A percentile compares a stretch with the other conserved stretches of the same genome.
Conservation (phyloP, 2,113 vertebrate genomes). For the Carassius gibelio region DNA sequence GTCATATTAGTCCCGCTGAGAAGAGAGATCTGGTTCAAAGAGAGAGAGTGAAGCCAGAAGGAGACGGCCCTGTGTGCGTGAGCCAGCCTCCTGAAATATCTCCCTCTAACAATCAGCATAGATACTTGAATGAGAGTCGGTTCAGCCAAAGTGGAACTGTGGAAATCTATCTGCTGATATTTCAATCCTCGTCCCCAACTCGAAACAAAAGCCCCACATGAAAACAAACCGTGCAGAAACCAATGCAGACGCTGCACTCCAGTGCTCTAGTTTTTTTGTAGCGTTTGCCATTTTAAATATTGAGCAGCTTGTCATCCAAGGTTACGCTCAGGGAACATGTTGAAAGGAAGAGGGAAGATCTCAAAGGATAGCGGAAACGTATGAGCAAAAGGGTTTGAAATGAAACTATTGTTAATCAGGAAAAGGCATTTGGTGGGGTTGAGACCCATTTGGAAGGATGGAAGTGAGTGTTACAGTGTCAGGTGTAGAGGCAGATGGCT, state of each 20-base stretch:
- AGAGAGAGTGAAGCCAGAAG: slow-evolving; percentile 12
- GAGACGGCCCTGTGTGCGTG: not conserved
- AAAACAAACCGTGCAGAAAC: not conserved
- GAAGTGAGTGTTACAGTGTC: slow-evolving; percentile 45
- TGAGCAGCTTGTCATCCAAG: slow-evolving; percentile 42
- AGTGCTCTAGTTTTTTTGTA: slow-evolving; percentile 32
- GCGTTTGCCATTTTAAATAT: slow-evolving; percentile 48
- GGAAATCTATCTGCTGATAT: slow-evolving; percentile 35
- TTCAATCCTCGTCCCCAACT: not conserved
- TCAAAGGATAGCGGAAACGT: slow-evolving; percentile 5
- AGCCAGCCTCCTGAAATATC: slow-evolving; percentile 5
- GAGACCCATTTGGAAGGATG: slow-evolving; percentile 21
- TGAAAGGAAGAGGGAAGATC: slow-evolving; percentile 7
- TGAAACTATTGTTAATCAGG: slow-evolving; percentile 32
- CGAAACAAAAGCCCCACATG: not conserved
- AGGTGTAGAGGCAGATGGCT: slow-evolving; percentile 57
- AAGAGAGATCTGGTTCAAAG: slow-evolving; percentile 42
- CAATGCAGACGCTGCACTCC: slow-evolving; percentile 6
- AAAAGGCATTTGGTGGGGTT: slow-evolving; percentile 25
- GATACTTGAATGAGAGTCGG: slow-evolving; percentile 23
- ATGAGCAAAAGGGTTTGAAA: not conserved
- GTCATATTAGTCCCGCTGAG: slow-evolving; percentile 17
- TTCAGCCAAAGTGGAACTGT: slow-evolving; percentile 30
- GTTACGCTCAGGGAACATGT: slow-evolving; percentile 27
- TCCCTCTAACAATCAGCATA: not conserved